Evolutionary conservation across 37 sponge, comb jelly and placozoan genomes (phyloP), one percentile per base, ranked within the genome.

Genomic region (Oscarella lobularis): DNA sequence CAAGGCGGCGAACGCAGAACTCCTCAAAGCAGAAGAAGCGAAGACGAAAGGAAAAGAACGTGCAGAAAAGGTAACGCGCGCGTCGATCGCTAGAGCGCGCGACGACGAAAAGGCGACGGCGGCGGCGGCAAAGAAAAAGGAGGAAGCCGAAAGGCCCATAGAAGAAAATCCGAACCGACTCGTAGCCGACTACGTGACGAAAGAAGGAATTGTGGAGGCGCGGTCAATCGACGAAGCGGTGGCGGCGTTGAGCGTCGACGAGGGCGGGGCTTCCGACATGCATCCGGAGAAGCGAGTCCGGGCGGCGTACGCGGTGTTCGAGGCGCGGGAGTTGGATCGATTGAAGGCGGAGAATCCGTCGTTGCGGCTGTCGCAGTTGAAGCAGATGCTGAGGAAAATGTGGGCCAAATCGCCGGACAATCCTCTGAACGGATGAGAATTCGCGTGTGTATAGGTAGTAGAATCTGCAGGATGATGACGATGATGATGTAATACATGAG

Each of bases 381-480:
- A 88, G 73, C 99, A 98, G 74, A 67, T 94, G 75, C 73, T 98
- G 0, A 69, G 85, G 79, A 98, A 94, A 73, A 86, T 94, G 41
- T 98, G 99, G 99, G 82, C 81, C 85, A 90, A 89, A 39, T 90
- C 99, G 4, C 92, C 99, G 38, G 92, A 94, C 31, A 98, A 98
- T 73, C 99, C 99, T 4, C 77, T 90, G 87, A 92, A 92, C 80
- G n/a, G n/a, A n/a, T n/a, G n/a, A n/a, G n/a, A n/a, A n/a, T n/a
- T n/a, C n/a, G n/a, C n/a, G n/a, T n/a, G n/a, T n/a, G n/a, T n/a
- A n/a, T n/a, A n/a, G n/a, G n/a, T n/a, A n/a, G n/a, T n/a, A n/a
- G n/a, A n/a, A n/a, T n/a, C n/a, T n/a, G n/a, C n/a, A n/a, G n/a
- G n/a, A n/a, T n/a, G n/a, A n/a, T n/a, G n/a, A n/a, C n/a, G n/a